These are phyloP conservation scores for Platycnemis pennipes DNA, from an alignment of 2,888 invertebrate species.

Conservation along the genomic window DNA sequence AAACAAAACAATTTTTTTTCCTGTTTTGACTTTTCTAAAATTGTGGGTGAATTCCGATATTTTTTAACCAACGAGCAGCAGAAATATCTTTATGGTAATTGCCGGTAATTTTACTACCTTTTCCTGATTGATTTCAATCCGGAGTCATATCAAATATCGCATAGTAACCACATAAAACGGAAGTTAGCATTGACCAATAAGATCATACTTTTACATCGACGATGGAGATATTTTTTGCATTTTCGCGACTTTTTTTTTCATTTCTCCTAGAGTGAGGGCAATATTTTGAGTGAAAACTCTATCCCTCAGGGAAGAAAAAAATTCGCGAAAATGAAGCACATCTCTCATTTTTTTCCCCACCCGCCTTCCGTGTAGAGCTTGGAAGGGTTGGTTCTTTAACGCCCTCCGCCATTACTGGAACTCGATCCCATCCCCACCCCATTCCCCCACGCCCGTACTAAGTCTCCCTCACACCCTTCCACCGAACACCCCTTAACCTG, in stretches of 20 bases:
- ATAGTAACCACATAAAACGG: too few relatives aligned
- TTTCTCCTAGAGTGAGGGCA: neutral
- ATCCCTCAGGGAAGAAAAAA: neutral
- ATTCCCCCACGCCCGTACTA: neutral
- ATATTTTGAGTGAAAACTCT: neutral
- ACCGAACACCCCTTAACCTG: conserved; percentile 34
- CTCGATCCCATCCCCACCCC: neutral
- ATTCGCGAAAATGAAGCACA: neutral
- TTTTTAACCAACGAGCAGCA: too few relatives aligned
- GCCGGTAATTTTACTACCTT: too few relatives aligned
- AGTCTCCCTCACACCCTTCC: neutral
- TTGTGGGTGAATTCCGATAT: too few relatives aligned
- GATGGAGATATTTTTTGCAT: too few relatives aligned
- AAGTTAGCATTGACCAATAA: too few relatives aligned
- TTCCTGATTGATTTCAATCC: too few relatives aligned
- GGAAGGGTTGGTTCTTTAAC: conserved; percentile 5
- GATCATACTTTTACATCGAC: too few relatives aligned
- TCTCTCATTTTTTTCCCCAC: neutral
- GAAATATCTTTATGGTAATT: too few relatives aligned
- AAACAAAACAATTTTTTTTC: too few relatives aligned
- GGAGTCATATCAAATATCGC: too few relatives aligned
- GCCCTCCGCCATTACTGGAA: conserved; percentile 37
- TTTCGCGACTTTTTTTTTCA: neutral
- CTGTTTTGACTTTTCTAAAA: too few relatives aligned
- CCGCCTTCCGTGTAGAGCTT: neutral